Evolutionary conservation across 2,797 vertebrate genomes (phyloP).

Genomic region (Apogon talboti): DNA sequence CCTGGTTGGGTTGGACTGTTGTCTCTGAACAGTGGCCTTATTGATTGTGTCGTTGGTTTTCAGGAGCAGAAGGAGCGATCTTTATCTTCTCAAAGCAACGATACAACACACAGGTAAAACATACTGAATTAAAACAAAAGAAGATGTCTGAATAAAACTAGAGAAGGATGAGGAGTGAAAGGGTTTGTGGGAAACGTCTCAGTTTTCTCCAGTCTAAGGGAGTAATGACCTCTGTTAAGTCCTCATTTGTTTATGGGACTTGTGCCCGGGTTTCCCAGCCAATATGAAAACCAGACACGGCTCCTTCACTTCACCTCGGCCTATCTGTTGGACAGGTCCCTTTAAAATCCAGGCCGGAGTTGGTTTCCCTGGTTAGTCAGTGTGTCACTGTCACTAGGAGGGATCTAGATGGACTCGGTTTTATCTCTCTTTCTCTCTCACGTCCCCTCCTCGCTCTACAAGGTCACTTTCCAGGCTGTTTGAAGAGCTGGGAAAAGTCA

Average conservation of each 20-base stretch:
- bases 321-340: background rate
- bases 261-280: background rate
- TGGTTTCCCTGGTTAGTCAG: background rate
- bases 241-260: constrained; percentile 13
- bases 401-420: constrained; percentile 16
- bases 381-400: constrained; percentile 5
- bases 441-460: constrained; percentile 41
- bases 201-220: background rate
- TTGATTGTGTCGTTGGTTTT: constrained; percentile 30
- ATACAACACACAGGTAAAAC: constrained; percentile 64
- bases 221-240: background rate
- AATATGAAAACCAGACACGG: constrained; percentile 12
- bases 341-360: background rate
- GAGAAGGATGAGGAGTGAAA: background rate
- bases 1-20: background rate
- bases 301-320: background rate
- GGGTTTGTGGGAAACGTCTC: background rate
- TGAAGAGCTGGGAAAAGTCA: constrained; percentile 81
- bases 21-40: constrained; percentile 2
- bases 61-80: constrained; percentile 72
- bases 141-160: background rate
- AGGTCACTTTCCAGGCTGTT: constrained; percentile 60
- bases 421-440: constrained; percentile 15
- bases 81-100: constrained; percentile 54
- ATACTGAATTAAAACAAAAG: background rate